These are phyloP conservation scores for Hermaeophaga mercurialis DNA, from an alignment of 2,888 invertebrate species.

Conservation along the genomic window DNA sequence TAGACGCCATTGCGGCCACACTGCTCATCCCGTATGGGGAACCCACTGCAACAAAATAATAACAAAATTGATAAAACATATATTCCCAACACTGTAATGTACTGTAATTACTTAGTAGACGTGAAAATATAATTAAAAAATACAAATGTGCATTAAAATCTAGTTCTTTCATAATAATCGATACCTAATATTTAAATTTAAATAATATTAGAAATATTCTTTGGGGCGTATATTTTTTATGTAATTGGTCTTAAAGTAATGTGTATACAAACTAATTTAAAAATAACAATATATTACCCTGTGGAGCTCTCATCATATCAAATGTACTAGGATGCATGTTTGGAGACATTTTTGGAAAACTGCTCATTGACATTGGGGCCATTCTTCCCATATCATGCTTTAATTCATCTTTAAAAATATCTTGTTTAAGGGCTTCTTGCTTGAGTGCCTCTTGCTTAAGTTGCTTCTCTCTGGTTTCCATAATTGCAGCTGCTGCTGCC, in stretches of 20 bases:
- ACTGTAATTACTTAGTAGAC: too few relatives aligned
- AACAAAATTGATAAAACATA: too few relatives aligned
- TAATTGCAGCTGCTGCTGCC: constrained; percentile 76
- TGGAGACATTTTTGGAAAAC: constrained; percentile 55
- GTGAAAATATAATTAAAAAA: too few relatives aligned
- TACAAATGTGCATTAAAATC: too few relatives aligned
- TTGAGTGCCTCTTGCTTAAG: constrained; percentile 61
- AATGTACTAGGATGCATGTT: constrained; percentile 61
- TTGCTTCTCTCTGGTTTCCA: constrained; percentile 50
- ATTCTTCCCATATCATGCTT: constrained; percentile 41
- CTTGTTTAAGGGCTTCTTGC: constrained; percentile 50
- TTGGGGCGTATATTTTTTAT: neutral
- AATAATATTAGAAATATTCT: too few relatives aligned
- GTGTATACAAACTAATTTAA: too few relatives aligned
- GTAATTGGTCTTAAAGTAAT: too few relatives aligned
- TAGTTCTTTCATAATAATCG: too few relatives aligned
- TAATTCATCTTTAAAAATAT: constrained; percentile 34
- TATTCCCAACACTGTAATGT: too few relatives aligned
- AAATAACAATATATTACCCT: constrained; percentile 51
- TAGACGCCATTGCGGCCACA: constrained; percentile 58
- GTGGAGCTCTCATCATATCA: constrained; percentile 62
- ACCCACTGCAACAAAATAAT: constrained; percentile 46
- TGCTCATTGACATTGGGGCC: constrained; percentile 46
- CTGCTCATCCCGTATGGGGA: constrained; percentile 56
- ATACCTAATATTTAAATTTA: too few relatives aligned